These are phyloP conservation scores for Felis chaus DNA, from an alignment of 2,113 vertebrate species.

Conservation along the genomic window DNA sequence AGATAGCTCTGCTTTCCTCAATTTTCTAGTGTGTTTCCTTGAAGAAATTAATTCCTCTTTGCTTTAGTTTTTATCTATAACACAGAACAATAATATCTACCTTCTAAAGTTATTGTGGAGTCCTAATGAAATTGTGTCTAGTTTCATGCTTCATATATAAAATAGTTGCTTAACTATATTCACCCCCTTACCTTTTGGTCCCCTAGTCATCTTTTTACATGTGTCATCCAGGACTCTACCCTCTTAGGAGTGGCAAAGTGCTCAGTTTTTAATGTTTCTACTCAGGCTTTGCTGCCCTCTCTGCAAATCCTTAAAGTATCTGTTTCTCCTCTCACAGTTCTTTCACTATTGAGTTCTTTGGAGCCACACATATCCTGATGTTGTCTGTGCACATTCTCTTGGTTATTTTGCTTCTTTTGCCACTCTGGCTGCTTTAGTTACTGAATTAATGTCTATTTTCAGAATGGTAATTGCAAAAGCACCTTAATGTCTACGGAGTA, in stretches of 20 bases:
- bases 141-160: not conserved
- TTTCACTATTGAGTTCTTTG: not conserved
- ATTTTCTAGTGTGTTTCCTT: not conserved
- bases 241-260: not conserved
- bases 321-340: not conserved
- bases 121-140: not conserved
- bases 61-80: not conserved
- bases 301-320: not conserved
- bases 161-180: not conserved
- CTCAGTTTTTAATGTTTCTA: not conserved
- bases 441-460: not conserved
- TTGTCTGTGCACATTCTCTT: not conserved
- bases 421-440: not conserved
- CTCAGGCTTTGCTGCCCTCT: not conserved
- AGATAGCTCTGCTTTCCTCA: not conserved
- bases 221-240: not conserved
- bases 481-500: not conserved
- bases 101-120: not conserved
- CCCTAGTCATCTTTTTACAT: not conserved
- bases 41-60: conserved; percentile 5
- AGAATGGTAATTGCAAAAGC: not conserved
- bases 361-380: not conserved
- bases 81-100: not conserved
- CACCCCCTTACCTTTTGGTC: not conserved
- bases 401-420: not conserved